phyloP scores from a whole-genome alignment of 2,888 invertebrate species.

The Orchesellides sinensis region DNA sequence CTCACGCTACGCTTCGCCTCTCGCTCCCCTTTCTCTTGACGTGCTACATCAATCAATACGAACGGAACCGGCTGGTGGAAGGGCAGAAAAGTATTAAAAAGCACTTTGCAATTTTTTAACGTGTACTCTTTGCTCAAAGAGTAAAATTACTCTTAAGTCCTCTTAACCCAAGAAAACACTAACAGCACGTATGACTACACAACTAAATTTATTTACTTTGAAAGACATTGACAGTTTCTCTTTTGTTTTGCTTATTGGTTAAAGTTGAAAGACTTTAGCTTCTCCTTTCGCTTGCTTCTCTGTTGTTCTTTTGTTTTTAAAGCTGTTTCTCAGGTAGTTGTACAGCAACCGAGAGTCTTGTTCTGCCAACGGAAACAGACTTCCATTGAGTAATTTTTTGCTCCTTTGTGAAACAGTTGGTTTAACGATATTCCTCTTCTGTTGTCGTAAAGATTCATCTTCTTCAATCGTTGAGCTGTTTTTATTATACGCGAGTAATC shows the following conservation, averaged over 20 bases:
- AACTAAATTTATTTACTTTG: not conserved
- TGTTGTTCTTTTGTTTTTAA: too few species aligned
- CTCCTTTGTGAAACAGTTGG: too few species aligned
- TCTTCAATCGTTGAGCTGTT: too few species aligned
- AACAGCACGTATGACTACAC: too few species aligned
- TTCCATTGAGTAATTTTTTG: not conserved
- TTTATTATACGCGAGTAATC: not conserved
- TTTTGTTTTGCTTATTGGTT: not conserved
- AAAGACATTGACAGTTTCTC: not conserved
- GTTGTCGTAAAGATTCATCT: too few species aligned
- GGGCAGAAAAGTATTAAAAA: not conserved
- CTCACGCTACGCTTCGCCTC: not conserved
- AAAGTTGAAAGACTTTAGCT: not conserved
- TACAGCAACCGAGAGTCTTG: not conserved
- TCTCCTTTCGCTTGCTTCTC: not conserved
- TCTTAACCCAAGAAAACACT: too few species aligned
- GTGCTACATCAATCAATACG: constrained; percentile 32
- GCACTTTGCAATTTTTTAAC: constrained; percentile 6
- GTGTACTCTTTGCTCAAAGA: not conserved
- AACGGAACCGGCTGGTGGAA: not conserved
- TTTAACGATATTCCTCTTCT: too few species aligned
- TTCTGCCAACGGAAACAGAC: not conserved
- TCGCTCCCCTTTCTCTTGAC: not conserved
- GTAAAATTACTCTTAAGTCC: not conserved
- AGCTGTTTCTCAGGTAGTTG: not conserved